These are phyloP conservation scores for Cotesia typhae DNA, from an alignment of 1,140 invertebrate species.

Conservation along the genomic window DNA sequence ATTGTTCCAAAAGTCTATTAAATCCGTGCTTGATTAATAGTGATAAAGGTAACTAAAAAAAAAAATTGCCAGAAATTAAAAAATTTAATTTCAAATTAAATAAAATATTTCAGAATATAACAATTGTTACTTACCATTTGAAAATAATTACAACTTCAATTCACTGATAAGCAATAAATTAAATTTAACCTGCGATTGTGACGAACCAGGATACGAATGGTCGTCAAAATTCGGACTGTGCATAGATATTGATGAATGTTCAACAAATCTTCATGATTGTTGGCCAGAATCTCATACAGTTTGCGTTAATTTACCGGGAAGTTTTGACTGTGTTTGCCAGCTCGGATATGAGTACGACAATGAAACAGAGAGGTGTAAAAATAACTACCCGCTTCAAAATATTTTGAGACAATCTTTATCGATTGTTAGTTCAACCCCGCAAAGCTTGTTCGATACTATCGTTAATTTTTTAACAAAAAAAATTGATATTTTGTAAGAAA, in stretches of 20 bases:
- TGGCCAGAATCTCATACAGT: conserved; percentile 53
- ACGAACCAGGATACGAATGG: conserved; percentile 66
- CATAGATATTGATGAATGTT: conserved; percentile 73
- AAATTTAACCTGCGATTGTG: conserved; percentile 71
- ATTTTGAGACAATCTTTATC: background rate
- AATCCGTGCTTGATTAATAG: conserved; percentile 60
- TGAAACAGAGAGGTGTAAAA: background rate
- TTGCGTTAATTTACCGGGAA: conserved; percentile 70
- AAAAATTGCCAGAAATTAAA: no score
- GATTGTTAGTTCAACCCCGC: background rate
- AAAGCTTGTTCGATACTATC: background rate
- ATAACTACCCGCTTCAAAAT: background rate
- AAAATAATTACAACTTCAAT: conserved; percentile 66
- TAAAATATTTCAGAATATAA: conserved; percentile 40
- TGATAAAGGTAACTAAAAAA: background rate
- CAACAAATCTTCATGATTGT: conserved; percentile 59
- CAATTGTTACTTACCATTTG: conserved; percentile 61
- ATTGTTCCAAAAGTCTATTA: conserved; percentile 55
- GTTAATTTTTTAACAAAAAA: conserved; percentile 1
- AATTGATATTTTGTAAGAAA: no score
- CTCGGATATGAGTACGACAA: conserved; percentile 57
- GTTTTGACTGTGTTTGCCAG: conserved; percentile 65
- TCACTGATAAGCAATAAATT: conserved; percentile 66
- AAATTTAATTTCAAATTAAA: background rate
- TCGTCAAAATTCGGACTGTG: conserved; percentile 69